These are phyloP conservation scores for Amazona guildingii DNA, from an alignment of 2,113 vertebrate genomes.

Conservation along the genomic window DNA sequence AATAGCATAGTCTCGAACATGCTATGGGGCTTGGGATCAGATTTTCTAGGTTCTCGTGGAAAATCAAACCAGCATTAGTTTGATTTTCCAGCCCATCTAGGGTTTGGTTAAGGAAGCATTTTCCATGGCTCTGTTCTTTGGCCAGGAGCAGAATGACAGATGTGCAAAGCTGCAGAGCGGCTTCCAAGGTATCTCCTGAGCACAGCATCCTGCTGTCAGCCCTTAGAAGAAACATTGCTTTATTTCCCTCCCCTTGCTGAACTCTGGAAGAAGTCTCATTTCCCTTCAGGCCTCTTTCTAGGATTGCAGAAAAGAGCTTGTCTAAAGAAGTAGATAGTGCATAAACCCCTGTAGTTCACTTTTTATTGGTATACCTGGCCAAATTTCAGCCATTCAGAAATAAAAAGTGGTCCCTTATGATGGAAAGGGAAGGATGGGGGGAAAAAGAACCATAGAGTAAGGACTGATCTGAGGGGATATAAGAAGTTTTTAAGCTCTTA, in stretches of 20 bases:
- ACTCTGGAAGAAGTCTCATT: background rate
- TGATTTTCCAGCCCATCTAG: conserved; percentile 45
- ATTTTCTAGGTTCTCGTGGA: conserved; percentile 44
- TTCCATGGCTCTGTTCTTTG: conserved; percentile 21
- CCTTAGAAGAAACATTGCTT: background rate
- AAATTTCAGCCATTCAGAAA: background rate
- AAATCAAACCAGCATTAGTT: conserved; percentile 46
- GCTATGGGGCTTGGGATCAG: conserved; percentile 11
- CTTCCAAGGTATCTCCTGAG: background rate
- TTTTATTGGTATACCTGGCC: background rate
- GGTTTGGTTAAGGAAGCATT: conserved; percentile 30
- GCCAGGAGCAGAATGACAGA: conserved; percentile 24
- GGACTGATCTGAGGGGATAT: background rate
- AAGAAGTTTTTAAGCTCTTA: background rate
- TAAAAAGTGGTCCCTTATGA: background rate
- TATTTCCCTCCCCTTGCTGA: background rate
- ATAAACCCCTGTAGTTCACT: background rate
- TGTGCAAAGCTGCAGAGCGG: background rate
- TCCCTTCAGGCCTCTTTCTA: background rate
- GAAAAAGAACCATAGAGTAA: background rate
- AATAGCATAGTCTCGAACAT: background rate
- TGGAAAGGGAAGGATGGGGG: background rate
- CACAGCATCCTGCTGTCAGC: background rate
- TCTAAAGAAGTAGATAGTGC: background rate
- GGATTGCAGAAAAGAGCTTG: background rate